A percentile compares a stretch with the other conserved stretches of the same genome.
phyloP scores from a whole-genome alignment of 2,888 invertebrate species.

The Amphipyra tragopoginis region DNA sequence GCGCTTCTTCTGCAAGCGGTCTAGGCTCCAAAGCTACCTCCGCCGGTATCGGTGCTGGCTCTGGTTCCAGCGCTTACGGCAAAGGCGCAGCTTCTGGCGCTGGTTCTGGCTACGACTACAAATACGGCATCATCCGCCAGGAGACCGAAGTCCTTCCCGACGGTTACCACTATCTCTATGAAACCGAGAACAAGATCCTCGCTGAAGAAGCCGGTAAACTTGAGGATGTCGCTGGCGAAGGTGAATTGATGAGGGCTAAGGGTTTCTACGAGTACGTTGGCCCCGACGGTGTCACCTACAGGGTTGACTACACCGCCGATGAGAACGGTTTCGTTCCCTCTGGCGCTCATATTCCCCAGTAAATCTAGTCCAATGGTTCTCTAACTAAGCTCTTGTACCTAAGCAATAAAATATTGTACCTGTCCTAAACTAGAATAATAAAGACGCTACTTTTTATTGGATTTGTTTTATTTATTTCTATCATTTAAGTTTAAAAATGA shows the following conservation, averaged over 20 bases:
- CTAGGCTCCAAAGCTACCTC: constrained; percentile 34
- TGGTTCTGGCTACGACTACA: constrained; percentile 74
- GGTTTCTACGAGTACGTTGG: constrained; percentile 84
- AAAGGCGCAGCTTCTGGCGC: constrained; percentile 26
- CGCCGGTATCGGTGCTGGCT: constrained; percentile 11
- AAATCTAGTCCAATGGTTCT: constrained; percentile 61
- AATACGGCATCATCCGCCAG: constrained; percentile 83
- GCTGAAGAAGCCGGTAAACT: constrained; percentile 83
- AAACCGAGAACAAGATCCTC: constrained; percentile 86
- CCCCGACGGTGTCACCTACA: constrained; percentile 84
- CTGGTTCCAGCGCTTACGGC: constrained; percentile 34
- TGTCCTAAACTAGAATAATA: constrained; percentile 42
- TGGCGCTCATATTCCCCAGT: constrained; percentile 79
- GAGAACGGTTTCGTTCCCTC: constrained; percentile 82
- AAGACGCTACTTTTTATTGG: constrained; percentile 47
- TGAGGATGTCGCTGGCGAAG: constrained; percentile 75
- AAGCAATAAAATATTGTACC: constrained; percentile 26
- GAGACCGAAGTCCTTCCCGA: constrained; percentile 76
- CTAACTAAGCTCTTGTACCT: constrained; percentile 7
- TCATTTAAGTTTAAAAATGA: no score
- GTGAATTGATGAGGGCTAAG: constrained; percentile 74
- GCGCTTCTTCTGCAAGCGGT: constrained; percentile 1
- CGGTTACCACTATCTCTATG: constrained; percentile 85
- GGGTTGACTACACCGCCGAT: constrained; percentile 86
- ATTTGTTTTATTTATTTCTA: constrained; percentile 24